phyloP scores from a whole-genome alignment of 2,888 invertebrate species.

The Eristalinus aeneus region DNA sequence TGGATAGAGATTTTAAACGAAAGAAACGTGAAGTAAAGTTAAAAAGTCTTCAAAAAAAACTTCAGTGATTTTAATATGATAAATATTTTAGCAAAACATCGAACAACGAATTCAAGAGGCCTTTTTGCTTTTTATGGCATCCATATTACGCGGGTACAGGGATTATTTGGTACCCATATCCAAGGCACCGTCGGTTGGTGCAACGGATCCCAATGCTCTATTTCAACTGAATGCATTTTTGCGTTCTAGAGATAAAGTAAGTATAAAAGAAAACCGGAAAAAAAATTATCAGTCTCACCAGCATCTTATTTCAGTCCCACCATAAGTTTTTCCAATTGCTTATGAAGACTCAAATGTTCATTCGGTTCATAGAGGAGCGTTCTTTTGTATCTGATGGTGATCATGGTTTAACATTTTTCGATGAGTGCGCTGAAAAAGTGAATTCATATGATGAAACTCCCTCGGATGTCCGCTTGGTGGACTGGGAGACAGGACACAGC shows the following conservation, averaged over 20 bases:
- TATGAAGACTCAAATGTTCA: slow-evolving; percentile 98
- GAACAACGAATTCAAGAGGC: slow-evolving; percentile 98
- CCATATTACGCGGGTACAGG: slow-evolving; percentile 94
- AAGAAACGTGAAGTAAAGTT: slow-evolving; percentile 85
- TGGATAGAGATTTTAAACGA: slow-evolving; percentile 91
- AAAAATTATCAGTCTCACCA: background rate
- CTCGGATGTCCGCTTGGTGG: slow-evolving; percentile 86
- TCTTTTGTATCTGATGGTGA: slow-evolving; percentile 99
- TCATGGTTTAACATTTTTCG: slow-evolving; percentile 97
- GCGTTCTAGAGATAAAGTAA: slow-evolving; percentile 91
- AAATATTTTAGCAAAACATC: slow-evolving; percentile 85
- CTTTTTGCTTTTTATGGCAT: slow-evolving; percentile 96
- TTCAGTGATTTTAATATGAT: background rate
- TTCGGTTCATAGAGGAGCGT: slow-evolving; percentile 98
- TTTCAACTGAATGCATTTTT: slow-evolving; percentile 96
- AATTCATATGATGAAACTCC: slow-evolving; percentile 82
- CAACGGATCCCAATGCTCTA: slow-evolving; percentile 96
- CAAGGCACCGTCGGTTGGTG: slow-evolving; percentile 94
- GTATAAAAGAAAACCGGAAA: background rate
- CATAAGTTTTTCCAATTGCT: slow-evolving; percentile 94
- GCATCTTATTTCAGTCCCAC: slow-evolving; percentile 82
- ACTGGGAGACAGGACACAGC: slow-evolving; percentile 88
- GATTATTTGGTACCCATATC: slow-evolving; percentile 94
- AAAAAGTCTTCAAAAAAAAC: background rate
- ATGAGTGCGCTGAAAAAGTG: slow-evolving; percentile 95